These are phyloP conservation scores for Perdix hodgsoniae DNA, from an alignment of 2,797 vertebrate genomes.

Conservation along the genomic window DNA sequence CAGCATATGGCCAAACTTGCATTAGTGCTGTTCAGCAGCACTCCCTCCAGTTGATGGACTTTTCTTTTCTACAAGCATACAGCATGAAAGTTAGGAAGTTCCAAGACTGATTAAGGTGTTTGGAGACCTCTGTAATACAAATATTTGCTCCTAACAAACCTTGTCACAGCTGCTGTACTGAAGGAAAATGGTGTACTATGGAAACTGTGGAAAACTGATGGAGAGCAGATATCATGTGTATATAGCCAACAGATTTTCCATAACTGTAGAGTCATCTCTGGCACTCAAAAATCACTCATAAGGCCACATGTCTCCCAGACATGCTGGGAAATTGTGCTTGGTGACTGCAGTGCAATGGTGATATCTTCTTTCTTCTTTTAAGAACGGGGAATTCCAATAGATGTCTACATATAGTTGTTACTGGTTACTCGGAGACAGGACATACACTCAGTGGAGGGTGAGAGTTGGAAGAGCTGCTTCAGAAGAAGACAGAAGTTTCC, in stretches of 20 bases:
- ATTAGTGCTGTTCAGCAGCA: neutral
- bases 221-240: neutral
- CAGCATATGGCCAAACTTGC: neutral
- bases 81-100: neutral
- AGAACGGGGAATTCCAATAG: neutral
- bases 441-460: neutral
- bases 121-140: neutral
- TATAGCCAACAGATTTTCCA: neutral
- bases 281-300: neutral
- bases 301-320: neutral
- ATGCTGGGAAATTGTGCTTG: neutral
- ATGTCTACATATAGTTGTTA: neutral
- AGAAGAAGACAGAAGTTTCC: constrained; percentile 23
- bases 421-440: neutral
- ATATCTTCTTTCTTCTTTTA: neutral
- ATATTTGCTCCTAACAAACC: neutral
- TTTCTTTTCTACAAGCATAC: neutral
- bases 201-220: neutral
- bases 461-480: neutral
- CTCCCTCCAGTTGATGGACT: neutral
- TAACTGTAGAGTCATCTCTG: neutral
- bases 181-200: neutral
- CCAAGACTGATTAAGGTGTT: neutral
- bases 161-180: neutral
- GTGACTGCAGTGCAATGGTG: neutral